phyloP scores from a whole-genome alignment of 1,140 invertebrate species.

The Ceratosolen fusciceps region DNA sequence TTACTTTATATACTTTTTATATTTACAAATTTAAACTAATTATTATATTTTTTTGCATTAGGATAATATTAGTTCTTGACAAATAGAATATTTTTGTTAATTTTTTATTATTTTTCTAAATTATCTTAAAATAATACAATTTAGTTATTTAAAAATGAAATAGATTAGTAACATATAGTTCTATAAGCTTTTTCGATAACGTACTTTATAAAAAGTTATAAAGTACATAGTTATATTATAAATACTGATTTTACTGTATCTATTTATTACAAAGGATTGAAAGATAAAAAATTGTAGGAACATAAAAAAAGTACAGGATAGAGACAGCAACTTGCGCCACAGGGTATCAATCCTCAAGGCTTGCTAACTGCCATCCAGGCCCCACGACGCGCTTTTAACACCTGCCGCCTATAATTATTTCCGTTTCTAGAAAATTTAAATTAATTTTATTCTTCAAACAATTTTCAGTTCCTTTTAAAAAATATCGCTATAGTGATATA shows the following conservation, averaged over 20 bases:
- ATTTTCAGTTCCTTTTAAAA: neutral
- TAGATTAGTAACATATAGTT: no score
- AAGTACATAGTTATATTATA: no score
- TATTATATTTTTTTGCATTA: no score
- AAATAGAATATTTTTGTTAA: no score
- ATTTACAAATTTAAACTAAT: neutral
- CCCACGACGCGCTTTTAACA: constrained; percentile 38
- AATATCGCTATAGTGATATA: neutral
- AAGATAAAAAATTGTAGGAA: neutral
- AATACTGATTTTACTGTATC: no score
- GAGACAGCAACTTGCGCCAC: constrained; percentile 29
- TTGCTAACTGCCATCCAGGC: constrained; percentile 3
- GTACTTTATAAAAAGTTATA: no score
- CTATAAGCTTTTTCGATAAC: no score
- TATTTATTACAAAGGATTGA: constrained; percentile 2
- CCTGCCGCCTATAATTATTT: constrained; percentile 50
- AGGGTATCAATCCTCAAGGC: constrained; percentile 28
- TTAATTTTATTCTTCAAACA: constrained; percentile 36
- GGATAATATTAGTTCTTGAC: no score
- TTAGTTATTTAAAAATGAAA: no score
- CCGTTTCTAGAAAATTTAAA: constrained; percentile 46
- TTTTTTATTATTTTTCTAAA: no score
- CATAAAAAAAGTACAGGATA: neutral
- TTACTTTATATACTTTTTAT: no score
- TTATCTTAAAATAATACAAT: no score